phyloP scores from a whole-genome alignment of 2,113 vertebrate genomes.

The Heterocephalus glaber region DNA sequence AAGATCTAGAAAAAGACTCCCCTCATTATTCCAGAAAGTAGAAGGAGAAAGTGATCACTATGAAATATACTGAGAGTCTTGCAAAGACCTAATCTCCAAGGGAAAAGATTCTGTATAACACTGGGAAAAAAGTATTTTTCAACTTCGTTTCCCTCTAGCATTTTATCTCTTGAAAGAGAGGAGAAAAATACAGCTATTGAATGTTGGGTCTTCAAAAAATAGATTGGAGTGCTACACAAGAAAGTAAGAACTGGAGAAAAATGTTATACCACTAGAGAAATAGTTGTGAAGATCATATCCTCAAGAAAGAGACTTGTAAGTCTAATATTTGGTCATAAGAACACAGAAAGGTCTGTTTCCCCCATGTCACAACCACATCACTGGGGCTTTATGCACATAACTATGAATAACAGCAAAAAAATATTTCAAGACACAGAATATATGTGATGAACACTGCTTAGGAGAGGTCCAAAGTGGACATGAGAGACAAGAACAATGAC shows the following conservation, averaged over 20 bases:
- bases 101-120: neutral
- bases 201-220: neutral
- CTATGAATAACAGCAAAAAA: neutral
- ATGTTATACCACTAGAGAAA: neutral
- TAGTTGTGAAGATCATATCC: neutral
- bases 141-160: neutral
- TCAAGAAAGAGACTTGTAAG: neutral
- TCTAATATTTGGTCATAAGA: neutral
- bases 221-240: neutral
- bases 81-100: neutral
- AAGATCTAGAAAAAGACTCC: neutral
- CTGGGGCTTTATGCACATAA: too few species aligned
- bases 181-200: neutral
- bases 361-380: neutral
- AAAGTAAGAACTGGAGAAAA: neutral
- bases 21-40: neutral
- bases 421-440: neutral
- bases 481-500: neutral
- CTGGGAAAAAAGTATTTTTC: neutral
- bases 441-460: neutral
- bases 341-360: neutral
- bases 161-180: neutral
- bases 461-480: neutral
- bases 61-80: neutral
- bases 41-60: neutral